Evolutionary conservation across 2,113 vertebrate genomes (phyloP).

Genomic region (Trochalopteron elliotii): DNA sequence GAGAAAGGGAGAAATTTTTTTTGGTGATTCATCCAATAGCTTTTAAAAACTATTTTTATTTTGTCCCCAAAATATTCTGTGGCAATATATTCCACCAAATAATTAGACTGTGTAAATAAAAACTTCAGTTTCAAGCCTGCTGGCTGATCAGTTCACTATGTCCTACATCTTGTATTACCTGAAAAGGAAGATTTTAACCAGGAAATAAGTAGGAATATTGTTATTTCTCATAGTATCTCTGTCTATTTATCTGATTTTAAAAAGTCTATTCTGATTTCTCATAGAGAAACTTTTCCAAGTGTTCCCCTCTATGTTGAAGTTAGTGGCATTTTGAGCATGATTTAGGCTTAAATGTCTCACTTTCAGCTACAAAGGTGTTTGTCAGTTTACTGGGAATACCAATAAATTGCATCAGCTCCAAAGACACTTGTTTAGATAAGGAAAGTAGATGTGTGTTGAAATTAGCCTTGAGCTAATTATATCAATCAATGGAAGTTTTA

Average conservation of each 20-base stretch:
- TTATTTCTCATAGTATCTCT: neutral
- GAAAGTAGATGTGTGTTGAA: neutral
- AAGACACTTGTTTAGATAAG: neutral
- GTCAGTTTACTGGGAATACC: neutral
- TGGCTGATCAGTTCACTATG: neutral
- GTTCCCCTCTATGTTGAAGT: neutral
- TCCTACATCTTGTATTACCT: neutral
- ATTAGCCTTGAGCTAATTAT: neutral
- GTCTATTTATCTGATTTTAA: neutral
- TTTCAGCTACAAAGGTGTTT: neutral
- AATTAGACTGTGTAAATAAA: neutral
- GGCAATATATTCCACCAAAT: neutral
- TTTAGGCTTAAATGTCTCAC: neutral
- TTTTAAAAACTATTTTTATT: neutral
- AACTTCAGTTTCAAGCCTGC: neutral
- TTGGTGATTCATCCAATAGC: neutral
- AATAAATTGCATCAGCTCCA: neutral
- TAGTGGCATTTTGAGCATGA: neutral
- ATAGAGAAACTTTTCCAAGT: neutral
- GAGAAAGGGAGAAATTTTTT: neutral
- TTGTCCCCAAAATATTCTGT: neutral
- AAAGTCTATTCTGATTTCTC: neutral
- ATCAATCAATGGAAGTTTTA: neutral
- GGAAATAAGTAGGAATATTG: neutral
- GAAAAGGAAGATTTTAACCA: neutral